These are phyloP conservation scores for Pipistrellus kuhlii DNA, from an alignment of 2,797 vertebrate genomes.

Conservation along the genomic window DNA sequence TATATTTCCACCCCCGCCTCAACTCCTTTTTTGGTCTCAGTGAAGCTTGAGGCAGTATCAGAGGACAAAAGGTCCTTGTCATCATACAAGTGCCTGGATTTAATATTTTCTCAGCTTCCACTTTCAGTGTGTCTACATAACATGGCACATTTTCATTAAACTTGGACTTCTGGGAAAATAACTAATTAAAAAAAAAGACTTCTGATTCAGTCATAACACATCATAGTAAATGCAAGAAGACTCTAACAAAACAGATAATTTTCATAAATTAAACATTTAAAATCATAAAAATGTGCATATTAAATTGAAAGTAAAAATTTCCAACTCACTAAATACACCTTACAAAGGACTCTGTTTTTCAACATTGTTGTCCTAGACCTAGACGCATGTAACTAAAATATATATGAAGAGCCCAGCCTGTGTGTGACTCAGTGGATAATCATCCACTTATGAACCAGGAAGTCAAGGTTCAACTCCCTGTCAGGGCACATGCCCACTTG, in stretches of 20 bases:
- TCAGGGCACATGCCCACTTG: no score
- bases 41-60: constrained; percentile 32
- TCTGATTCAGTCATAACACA: background rate
- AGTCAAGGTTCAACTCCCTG: no score
- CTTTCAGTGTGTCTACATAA: background rate
- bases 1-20: constrained; percentile 53
- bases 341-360: constrained; percentile 63
- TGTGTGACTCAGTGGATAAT: no score
- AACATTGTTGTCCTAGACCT: constrained; percentile 74
- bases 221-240: background rate
- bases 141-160: background rate
- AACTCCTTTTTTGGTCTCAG: constrained; percentile 63
- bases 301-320: constrained; percentile 1
- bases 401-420: background rate
- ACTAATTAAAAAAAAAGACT: background rate
- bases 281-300: background rate
- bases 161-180: background rate
- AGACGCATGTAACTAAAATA: background rate
- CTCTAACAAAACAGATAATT: background rate
- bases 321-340: background rate
- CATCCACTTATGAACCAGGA: no score
- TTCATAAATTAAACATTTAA: background rate
- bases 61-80: constrained; percentile 55
- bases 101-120: constrained; percentile 38
- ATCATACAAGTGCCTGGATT: background rate